Conservation (phyloP, 2,797 vertebrate genomes). For the Eospalax fontanierii region DNA sequence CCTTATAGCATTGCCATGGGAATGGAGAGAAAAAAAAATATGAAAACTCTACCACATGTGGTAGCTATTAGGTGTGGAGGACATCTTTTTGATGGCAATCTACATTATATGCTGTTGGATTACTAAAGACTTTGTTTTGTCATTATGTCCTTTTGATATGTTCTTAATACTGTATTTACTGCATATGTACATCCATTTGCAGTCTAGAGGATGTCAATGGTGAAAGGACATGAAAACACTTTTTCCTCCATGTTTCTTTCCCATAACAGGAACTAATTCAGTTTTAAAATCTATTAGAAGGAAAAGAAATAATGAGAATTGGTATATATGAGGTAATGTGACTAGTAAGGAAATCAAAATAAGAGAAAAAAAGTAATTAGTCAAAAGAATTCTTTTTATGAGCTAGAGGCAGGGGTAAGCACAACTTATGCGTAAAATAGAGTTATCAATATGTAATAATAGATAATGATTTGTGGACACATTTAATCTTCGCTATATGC, state of each 20-base stretch:
- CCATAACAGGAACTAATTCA: not conserved
- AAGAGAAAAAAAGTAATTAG: too few species aligned
- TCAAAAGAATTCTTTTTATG: too few species aligned
- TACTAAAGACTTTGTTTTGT: not conserved
- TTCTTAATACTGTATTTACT: not conserved
- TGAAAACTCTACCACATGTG: not conserved
- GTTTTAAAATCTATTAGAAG: not conserved
- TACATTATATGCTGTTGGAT: not conserved
- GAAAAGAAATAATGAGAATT: too few species aligned
- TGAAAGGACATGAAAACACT: not conserved
- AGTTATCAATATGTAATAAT: too few species aligned
- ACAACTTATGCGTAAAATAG: too few species aligned
- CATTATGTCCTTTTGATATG: not conserved
- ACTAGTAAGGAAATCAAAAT: too few species aligned
- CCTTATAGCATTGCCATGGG: not conserved
- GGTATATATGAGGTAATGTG: too few species aligned
- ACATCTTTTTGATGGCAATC: not conserved
- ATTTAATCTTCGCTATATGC: too few species aligned
- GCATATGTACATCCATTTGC: not conserved
- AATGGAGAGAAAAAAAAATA: not conserved
- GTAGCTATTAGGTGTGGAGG: not conserved
- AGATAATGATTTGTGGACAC: too few species aligned
- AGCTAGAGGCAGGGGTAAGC: too few species aligned
- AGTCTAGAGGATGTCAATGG: not conserved
- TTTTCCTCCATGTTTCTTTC: not conserved